Percentiles rank a stretch among this genome's conserved stretches.
Evolutionary conservation across 2,113 vertebrate genomes (phyloP).

Genomic region (Proterorhinus semilunaris): DNA sequence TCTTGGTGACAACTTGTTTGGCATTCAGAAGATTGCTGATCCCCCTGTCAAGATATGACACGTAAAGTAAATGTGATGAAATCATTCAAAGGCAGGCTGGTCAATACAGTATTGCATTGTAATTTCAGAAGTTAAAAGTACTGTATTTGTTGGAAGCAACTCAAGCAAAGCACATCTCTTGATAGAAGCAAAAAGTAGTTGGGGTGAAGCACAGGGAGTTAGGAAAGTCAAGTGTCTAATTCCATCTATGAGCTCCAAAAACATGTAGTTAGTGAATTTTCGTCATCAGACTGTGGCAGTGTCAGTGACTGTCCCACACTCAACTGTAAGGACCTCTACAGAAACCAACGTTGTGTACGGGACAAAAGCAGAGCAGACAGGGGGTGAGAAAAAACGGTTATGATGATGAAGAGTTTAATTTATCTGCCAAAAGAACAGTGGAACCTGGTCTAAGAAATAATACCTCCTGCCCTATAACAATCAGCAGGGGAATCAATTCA

Average conservation of each 20-base stretch:
- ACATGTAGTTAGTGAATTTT: background rate
- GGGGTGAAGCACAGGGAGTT: slow-evolving; percentile 3
- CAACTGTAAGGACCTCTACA: background rate
- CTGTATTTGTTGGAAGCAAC: background rate
- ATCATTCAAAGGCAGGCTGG: slow-evolving; percentile 3
- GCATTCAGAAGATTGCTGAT: slow-evolving; percentile 84
- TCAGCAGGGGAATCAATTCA: background rate
- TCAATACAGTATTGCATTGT: slow-evolving; percentile 4
- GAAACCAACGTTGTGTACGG: slow-evolving; percentile 17
- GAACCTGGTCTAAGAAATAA: slow-evolving; percentile 2
- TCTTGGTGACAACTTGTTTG: slow-evolving; percentile 85
- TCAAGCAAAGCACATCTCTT: slow-evolving; percentile 10
- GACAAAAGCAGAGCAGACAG: slow-evolving; percentile 9
- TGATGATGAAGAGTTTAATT: slow-evolving; percentile 8
- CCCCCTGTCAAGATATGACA: slow-evolving; percentile 69
- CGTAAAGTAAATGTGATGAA: slow-evolving; percentile 7
- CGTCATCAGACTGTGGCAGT: background rate
- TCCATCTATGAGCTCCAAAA: background rate
- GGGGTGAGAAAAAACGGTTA: slow-evolving; percentile 1
- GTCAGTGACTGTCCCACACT: background rate
- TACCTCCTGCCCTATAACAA: slow-evolving; percentile 10
- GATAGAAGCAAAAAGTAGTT: background rate
- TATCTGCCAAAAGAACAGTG: slow-evolving; percentile 26
- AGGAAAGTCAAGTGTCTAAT: background rate
- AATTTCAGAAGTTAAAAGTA: background rate